Percentiles rank a stretch among this genome's conserved stretches.
Conservation (phyloP, 2,113 vertebrate species). For the Rutilus rutilus region DNA sequence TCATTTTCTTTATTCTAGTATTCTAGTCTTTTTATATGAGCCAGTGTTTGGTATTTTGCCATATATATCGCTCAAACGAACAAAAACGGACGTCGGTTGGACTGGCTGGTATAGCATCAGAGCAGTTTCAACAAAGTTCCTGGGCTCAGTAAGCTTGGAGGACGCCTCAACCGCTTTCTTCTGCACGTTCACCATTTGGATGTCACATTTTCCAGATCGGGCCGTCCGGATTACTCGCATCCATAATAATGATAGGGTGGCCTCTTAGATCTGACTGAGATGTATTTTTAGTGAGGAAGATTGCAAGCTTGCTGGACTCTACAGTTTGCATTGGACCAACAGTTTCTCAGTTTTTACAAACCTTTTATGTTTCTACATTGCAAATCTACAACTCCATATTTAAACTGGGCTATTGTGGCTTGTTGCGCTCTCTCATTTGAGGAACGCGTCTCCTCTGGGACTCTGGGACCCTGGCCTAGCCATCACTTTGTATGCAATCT, state of each 20-base stretch:
- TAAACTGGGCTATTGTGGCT: conserved; percentile 21
- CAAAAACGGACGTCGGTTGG: not conserved
- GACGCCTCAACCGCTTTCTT: not conserved
- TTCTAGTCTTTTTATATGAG: conserved; percentile 25
- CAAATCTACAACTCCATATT: not conserved
- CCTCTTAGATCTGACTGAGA: conserved; percentile 17
- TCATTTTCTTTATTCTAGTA: not conserved
- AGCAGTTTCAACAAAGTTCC: not conserved
- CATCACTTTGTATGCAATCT: conserved; percentile 47
- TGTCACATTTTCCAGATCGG: conserved; percentile 31
- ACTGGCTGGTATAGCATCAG: conserved; percentile 3
- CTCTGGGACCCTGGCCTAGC: conserved; percentile 25
- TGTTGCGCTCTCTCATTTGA: conserved; percentile 8
- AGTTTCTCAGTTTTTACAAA: conserved; percentile 25
- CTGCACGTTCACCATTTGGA: not conserved
- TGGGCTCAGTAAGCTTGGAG: not conserved
- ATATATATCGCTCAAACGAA: not conserved
- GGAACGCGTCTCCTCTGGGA: not conserved
- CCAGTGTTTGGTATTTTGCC: conserved; percentile 24
- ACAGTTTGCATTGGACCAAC: conserved; percentile 34
- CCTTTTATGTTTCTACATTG: conserved; percentile 19
- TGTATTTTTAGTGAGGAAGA: conserved; percentile 54
- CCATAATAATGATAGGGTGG: conserved; percentile 49
- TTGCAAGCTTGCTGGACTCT: conserved; percentile 47
- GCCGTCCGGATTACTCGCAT: not conserved